Percentiles rank a stretch among this genome's conserved stretches.
These are phyloP conservation scores for Hemiscyllium ocellatum DNA, from an alignment of 2,113 vertebrate species.

Conservation along the genomic window DNA sequence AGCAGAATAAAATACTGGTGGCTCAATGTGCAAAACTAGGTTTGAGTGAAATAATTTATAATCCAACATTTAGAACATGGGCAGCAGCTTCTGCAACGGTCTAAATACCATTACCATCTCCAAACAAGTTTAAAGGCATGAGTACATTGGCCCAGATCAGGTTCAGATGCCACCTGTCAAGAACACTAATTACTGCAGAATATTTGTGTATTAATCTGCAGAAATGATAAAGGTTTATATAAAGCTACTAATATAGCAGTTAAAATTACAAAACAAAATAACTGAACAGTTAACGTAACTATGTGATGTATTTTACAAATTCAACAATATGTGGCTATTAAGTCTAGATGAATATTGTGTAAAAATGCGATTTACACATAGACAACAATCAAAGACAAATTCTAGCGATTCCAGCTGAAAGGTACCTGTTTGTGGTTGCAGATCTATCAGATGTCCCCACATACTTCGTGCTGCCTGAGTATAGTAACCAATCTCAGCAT, in stretches of 20 bases:
- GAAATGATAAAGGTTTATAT: background rate
- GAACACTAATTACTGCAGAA: background rate
- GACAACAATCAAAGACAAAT: background rate
- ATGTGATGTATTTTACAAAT: background rate
- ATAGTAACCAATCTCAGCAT: slow-evolving; percentile 89
- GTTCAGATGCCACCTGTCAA: background rate
- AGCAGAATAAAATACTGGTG: background rate
- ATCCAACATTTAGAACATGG: background rate
- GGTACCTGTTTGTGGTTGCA: slow-evolving; percentile 85
- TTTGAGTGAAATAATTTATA: background rate
- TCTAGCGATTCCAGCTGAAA: background rate
- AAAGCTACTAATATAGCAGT: background rate
- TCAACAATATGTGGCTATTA: background rate
- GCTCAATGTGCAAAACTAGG: background rate
- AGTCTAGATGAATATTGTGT: background rate
- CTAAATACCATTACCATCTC: background rate
- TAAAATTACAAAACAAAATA: background rate
- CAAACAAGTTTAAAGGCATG: background rate
- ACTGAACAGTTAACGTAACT: background rate
- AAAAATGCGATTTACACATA: background rate
- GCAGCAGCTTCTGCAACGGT: background rate
- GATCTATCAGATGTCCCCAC: slow-evolving; percentile 78
- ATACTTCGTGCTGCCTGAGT: slow-evolving; percentile 74
- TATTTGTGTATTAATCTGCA: background rate
- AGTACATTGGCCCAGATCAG: background rate